Conservation (phyloP, 1,140 invertebrate genomes). For the Diabrotica virgifera region DNA sequence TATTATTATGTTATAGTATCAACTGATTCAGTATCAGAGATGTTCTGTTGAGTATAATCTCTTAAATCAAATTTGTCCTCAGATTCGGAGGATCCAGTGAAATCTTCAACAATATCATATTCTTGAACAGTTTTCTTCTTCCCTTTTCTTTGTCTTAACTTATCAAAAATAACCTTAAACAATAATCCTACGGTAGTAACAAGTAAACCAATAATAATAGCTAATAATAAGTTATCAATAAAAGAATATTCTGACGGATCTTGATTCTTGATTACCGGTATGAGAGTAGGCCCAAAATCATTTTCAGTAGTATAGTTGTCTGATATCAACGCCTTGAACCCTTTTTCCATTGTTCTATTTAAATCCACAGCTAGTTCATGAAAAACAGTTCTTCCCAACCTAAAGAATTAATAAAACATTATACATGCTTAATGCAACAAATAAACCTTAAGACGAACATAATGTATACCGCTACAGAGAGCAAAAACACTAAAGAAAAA, state of each 20-base stretch:
- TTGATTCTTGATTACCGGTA: constrained; percentile 27
- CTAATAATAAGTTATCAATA: constrained; percentile 37
- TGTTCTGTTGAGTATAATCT: not conserved
- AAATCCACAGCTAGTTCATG: constrained; percentile 56
- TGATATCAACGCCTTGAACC: constrained; percentile 16
- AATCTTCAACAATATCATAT: constrained; percentile 27
- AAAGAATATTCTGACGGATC: constrained; percentile 34
- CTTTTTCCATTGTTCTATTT: constrained; percentile 47
- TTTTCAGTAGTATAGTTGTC: constrained; percentile 3
- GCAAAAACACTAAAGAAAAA: too few species aligned
- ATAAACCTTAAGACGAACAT: too few species aligned
- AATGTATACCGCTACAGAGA: too few species aligned
- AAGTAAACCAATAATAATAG: constrained; percentile 24
- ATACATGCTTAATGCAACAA: too few species aligned
- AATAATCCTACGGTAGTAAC: constrained; percentile 29
- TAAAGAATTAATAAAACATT: not conserved
- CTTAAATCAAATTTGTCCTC: constrained; percentile 38
- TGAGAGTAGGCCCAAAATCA: constrained; percentile 19
- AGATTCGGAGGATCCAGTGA: constrained; percentile 31
- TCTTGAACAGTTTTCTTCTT: constrained; percentile 21
- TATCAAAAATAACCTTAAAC: constrained; percentile 21
- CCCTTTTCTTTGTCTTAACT: not conserved
- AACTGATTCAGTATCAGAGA: too few species aligned
- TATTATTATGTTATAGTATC: too few species aligned
- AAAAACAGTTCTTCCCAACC: constrained; percentile 56